These are phyloP conservation scores for Seladonia tumulorum DNA, from an alignment of 2,888 invertebrate species.

Conservation along the genomic window DNA sequence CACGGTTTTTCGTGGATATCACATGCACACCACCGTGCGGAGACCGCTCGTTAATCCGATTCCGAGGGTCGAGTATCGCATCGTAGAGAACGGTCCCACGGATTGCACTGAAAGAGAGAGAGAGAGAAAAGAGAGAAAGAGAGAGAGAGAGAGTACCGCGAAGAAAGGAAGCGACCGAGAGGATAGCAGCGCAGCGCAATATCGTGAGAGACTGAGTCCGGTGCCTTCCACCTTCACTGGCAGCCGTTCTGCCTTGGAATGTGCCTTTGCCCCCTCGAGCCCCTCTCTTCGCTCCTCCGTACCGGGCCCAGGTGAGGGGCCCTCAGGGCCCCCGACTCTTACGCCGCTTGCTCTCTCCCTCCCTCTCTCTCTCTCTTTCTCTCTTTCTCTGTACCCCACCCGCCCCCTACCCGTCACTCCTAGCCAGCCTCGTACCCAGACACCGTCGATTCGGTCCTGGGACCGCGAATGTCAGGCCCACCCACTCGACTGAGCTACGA, in stretches of 20 bases:
- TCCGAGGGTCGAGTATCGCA: constrained; percentile 23
- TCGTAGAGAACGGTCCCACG: constrained; percentile 20
- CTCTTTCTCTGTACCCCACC: constrained; percentile 14
- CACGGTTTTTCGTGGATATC: not conserved
- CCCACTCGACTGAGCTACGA: constrained; percentile 57
- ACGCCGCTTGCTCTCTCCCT: constrained; percentile 21
- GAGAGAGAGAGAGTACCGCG: constrained; percentile 8
- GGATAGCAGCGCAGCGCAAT: constrained; percentile 58
- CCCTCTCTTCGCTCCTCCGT: constrained; percentile 52
- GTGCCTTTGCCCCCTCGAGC: constrained; percentile 79
- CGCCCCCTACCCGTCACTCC: constrained; percentile 40
- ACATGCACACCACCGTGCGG: constrained; percentile 2
- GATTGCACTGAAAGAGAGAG: constrained; percentile 14
- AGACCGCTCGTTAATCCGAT: constrained; percentile 33
- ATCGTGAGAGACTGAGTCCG: constrained; percentile 71
- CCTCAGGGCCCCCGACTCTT: constrained; percentile 65
- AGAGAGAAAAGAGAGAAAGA: constrained; percentile 31
- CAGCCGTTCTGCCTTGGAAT: constrained; percentile 81
- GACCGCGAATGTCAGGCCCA: constrained; percentile 61
- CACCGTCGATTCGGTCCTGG: constrained; percentile 61
- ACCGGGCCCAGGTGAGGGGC: constrained; percentile 56
- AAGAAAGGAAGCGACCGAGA: constrained; percentile 53
- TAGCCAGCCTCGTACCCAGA: constrained; percentile 31
- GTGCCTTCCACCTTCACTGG: constrained; percentile 78
- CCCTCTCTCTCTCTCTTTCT: no score